A percentile compares a stretch with the other conserved stretches of the same genome.
phyloP scores from a whole-genome alignment of 2,797 vertebrate genomes.

The Ctenochaetus hawaiiensis region DNA sequence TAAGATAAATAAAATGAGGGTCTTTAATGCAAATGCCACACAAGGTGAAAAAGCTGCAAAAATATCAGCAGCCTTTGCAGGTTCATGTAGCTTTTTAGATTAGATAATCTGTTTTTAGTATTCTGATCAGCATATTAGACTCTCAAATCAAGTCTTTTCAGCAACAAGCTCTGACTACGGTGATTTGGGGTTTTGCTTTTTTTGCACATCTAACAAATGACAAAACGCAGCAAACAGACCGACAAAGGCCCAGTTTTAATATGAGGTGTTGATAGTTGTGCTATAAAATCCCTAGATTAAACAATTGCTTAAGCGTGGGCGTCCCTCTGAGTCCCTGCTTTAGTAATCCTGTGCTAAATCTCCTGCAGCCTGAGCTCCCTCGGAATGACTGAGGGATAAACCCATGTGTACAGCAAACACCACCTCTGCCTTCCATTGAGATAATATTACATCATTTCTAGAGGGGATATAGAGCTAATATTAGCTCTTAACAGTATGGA shows the following conservation, averaged over 20 bases:
- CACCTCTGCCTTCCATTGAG: constrained; percentile 49
- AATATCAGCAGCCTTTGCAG: not conserved
- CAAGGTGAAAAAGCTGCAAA: no score
- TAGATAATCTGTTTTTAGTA: not conserved
- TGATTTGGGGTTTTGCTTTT: no score
- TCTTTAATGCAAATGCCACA: no score
- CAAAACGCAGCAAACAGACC: constrained; percentile 7
- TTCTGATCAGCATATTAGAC: not conserved
- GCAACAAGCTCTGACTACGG: not conserved
- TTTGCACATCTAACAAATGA: not conserved
- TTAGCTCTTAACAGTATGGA: constrained; percentile 44
- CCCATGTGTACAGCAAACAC: constrained; percentile 62
- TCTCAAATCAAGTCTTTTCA: not conserved
- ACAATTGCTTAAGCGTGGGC: constrained; percentile 46
- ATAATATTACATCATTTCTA: constrained; percentile 51
- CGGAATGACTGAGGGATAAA: constrained; percentile 55
- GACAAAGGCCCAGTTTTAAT: constrained; percentile 1
- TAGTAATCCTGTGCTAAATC: constrained; percentile 67
- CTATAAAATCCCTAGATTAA: constrained; percentile 53
- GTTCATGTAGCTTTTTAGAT: not conserved
- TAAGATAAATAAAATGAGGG: no score
- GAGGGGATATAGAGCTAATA: constrained; percentile 44
- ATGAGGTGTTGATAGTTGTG: constrained; percentile 25
- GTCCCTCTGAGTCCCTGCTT: constrained; percentile 22
- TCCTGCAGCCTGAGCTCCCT: constrained; percentile 47